phyloP scores from a whole-genome alignment of 1,140 invertebrate genomes.

The Arion vulgaris region DNA sequence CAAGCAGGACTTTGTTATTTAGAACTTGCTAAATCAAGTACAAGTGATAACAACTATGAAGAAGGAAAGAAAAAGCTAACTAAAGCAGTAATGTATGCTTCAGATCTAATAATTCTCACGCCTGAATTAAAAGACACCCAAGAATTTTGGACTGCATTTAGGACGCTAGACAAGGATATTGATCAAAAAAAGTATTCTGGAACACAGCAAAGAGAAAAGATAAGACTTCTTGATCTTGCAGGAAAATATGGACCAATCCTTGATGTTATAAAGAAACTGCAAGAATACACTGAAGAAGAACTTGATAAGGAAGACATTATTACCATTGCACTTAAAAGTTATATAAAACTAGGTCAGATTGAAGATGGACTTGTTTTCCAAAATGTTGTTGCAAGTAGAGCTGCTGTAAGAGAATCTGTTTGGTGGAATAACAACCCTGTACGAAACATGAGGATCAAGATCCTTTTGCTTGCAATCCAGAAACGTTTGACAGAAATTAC shows the following conservation, averaged over 20 bases:
- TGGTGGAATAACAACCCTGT: not conserved
- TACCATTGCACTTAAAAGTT: not conserved
- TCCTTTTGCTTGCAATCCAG: not conserved
- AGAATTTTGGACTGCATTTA: not conserved
- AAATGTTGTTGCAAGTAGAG: not conserved
- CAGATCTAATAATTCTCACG: not conserved
- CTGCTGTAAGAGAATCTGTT: not conserved
- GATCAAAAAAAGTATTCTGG: not conserved
- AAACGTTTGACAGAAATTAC: not conserved
- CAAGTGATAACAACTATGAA: not conserved
- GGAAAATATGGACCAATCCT: not conserved
- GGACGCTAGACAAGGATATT: not conserved
- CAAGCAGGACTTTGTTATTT: not conserved
- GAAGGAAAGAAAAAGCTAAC: not conserved
- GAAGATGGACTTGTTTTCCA: not conserved
- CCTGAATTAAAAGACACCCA: not conserved
- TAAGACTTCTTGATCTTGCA: not conserved
- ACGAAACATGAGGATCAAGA: not conserved
- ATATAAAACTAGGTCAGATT: not conserved
- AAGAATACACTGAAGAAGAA: not conserved
- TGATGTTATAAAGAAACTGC: not conserved
- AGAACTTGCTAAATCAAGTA: not conserved
- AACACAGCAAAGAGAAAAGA: not conserved
- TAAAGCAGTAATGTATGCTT: not conserved
- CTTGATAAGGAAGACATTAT: not conserved